A percentile compares a stretch with the other conserved stretches of the same genome.
Evolutionary conservation across 2,113 vertebrate genomes (phyloP).

Genomic region (Sardina pilchardus): DNA sequence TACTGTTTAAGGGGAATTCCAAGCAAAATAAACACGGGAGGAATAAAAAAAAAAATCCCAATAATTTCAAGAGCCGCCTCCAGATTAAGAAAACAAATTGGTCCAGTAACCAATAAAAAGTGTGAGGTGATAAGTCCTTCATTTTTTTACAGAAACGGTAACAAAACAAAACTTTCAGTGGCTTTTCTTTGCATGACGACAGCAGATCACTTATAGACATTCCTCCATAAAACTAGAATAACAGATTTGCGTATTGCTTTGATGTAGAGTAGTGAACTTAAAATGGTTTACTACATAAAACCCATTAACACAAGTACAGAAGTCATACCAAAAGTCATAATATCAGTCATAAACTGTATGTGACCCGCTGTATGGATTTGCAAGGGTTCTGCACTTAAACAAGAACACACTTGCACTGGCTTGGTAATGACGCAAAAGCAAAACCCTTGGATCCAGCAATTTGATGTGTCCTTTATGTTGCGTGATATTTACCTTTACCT

Average conservation of each 20-base stretch:
- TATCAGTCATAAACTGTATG: neutral
- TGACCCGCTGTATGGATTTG: neutral
- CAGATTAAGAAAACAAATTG: neutral
- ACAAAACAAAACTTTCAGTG: neutral
- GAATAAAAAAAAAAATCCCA: neutral
- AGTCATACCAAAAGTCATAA: too few species aligned
- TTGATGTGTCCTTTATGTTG: neutral
- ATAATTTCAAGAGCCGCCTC: neutral
- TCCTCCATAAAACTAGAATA: neutral
- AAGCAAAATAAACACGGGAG: neutral
- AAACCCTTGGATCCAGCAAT: neutral
- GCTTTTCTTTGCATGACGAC: neutral
- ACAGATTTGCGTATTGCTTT: neutral
- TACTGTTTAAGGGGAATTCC: neutral
- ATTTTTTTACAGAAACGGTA: neutral
- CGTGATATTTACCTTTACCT: conserved; percentile 86
- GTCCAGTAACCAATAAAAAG: neutral
- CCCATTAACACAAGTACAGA: too few species aligned
- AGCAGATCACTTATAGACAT: neutral
- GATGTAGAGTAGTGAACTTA: too few species aligned
- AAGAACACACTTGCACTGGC: neutral
- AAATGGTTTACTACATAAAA: too few species aligned
- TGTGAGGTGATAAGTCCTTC: neutral
- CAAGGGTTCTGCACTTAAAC: neutral
- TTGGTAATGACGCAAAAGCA: neutral